phyloP scores from a whole-genome alignment of 2,113 vertebrate species.

The Actenoides lindsayi region DNA sequence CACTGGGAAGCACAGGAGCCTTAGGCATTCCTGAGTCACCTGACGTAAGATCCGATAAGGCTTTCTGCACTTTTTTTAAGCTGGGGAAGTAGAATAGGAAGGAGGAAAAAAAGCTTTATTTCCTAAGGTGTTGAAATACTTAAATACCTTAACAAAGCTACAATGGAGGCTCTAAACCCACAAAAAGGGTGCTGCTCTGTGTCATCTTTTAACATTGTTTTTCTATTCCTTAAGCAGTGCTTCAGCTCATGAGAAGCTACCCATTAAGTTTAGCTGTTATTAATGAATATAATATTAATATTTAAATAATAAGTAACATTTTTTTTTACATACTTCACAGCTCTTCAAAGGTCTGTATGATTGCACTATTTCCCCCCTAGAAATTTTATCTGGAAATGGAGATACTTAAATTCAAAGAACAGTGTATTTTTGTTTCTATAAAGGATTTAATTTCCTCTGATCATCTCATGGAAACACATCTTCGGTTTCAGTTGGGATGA shows the following conservation, averaged over 20 bases:
- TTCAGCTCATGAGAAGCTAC: background rate
- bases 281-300: background rate
- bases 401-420: background rate
- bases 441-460: background rate
- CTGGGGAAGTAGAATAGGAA: background rate
- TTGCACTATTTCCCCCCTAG: background rate
- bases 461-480: background rate
- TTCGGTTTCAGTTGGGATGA: background rate
- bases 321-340: background rate
- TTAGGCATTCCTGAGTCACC: background rate
- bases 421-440: background rate
- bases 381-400: background rate
- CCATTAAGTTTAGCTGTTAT: background rate
- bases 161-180: background rate
- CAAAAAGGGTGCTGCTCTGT: background rate
- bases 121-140: background rate
- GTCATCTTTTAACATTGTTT: background rate
- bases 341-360: background rate
- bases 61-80: background rate
- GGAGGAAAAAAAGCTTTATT: background rate
- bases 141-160: background rate
- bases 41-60: background rate
- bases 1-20: background rate
- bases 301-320: background rate
- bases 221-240: background rate